Evolutionary conservation across 2,797 vertebrate genomes (phyloP).

Genomic region (Coluber constrictor): DNA sequence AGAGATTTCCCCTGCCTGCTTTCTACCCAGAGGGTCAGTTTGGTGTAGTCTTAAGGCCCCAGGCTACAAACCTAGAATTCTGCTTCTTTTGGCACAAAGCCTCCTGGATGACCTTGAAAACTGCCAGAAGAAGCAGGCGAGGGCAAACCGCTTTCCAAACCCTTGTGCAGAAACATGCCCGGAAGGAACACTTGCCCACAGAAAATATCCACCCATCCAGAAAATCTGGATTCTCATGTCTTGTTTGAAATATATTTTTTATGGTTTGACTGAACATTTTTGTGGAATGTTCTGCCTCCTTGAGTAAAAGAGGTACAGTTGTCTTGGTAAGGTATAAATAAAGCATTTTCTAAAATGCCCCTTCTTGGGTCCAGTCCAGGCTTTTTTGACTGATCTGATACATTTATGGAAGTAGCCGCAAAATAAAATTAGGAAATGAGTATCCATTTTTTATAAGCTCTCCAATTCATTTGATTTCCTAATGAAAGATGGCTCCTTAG

Average conservation of each 20-base stretch:
- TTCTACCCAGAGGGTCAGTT: background rate
- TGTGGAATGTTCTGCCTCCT: background rate
- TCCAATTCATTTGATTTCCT: background rate
- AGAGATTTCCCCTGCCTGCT: background rate
- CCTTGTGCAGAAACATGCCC: background rate
- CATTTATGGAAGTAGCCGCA: background rate
- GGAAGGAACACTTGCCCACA: background rate
- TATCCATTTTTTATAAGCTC: background rate
- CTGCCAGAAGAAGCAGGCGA: background rate
- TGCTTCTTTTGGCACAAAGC: background rate
- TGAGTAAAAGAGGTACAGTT: background rate
- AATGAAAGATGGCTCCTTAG: background rate
- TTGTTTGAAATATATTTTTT: background rate
- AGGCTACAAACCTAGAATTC: background rate
- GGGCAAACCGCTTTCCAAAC: background rate
- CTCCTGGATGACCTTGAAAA: background rate
- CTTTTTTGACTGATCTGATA: background rate
- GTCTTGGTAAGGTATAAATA: background rate
- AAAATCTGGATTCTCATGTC: background rate
- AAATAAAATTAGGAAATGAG: background rate
- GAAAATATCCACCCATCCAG: background rate
- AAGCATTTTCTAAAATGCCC: background rate
- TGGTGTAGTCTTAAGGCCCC: background rate
- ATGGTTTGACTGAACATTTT: background rate
- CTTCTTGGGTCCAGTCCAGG: background rate